A percentile compares a stretch with the other conserved stretches of the same genome.
Evolutionary conservation across 2,113 vertebrate species (phyloP).

Genomic region (Holacanthus passer): DNA sequence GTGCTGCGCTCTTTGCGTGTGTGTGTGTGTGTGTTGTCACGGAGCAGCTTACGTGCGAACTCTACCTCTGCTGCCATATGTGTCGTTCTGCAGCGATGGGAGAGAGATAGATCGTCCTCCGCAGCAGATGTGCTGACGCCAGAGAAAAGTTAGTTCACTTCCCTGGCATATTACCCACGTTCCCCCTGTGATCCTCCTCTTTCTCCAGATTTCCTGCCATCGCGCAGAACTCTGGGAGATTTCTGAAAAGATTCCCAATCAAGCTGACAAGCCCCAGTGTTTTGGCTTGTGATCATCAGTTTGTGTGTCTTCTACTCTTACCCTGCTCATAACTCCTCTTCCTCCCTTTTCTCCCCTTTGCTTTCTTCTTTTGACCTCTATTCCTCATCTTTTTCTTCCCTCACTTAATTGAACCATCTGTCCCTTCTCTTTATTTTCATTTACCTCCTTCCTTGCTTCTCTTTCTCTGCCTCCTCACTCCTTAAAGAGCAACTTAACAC

Average conservation of each 20-base stretch:
- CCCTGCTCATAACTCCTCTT: slow-evolving; percentile 8
- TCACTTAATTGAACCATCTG: slow-evolving; percentile 15
- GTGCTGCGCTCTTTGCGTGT: slow-evolving; percentile 18
- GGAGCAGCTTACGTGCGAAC: slow-evolving; percentile 30
- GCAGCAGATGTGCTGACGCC: slow-evolving; percentile 72
- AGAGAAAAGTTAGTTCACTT: slow-evolving; percentile 72
- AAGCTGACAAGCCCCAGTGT: slow-evolving; percentile 60
- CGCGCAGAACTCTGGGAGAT: slow-evolving; percentile 61
- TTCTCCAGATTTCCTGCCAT: slow-evolving; percentile 49
- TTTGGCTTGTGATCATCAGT: slow-evolving; percentile 50
- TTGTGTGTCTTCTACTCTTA: slow-evolving; percentile 23
- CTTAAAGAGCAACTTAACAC: background rate
- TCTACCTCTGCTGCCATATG: slow-evolving; percentile 51
- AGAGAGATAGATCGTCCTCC: slow-evolving; percentile 53
- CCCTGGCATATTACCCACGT: slow-evolving; percentile 63
- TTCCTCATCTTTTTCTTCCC: slow-evolving; percentile 18
- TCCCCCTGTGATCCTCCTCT: slow-evolving; percentile 60
- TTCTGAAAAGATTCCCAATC: slow-evolving; percentile 67
- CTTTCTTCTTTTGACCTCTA: slow-evolving; percentile 54
- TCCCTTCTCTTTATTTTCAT: slow-evolving; percentile 4
- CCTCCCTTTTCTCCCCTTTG: slow-evolving; percentile 7
- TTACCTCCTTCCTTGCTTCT: background rate
- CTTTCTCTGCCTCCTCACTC: background rate
- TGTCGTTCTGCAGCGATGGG: slow-evolving; percentile 43
- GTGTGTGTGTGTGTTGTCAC: slow-evolving; percentile 41